A percentile compares a stretch with the other conserved stretches of the same genome.
phyloP scores from a whole-genome alignment of 2,888 invertebrate genomes.

The Disparrhopalites patrizii region DNA sequence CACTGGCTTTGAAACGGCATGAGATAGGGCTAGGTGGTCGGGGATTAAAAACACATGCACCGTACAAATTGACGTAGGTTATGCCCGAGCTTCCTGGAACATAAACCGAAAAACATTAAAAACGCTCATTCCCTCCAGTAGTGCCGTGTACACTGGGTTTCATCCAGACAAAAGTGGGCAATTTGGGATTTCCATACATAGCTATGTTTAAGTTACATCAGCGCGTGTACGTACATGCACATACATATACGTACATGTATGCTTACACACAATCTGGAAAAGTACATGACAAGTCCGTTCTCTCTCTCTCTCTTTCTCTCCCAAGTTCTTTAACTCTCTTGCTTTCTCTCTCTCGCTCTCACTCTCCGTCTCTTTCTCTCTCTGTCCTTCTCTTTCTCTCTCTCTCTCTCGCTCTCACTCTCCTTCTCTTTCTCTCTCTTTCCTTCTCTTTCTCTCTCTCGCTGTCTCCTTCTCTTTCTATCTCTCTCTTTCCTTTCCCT shows the following conservation, averaged over 20 bases:
- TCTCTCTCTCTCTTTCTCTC: neutral
- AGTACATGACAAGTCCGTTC: neutral
- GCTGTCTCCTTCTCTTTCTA: neutral
- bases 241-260: neutral
- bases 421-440: neutral
- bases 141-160: no score
- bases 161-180: constrained; percentile 88
- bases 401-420: neutral
- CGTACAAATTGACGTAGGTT: no score
- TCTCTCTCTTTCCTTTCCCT: no score
- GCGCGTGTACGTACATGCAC: no score
- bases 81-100: no score
- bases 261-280: no score
- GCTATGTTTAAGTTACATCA: constrained; percentile 99
- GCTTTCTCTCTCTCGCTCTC: neutral
- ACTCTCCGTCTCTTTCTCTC: neutral
- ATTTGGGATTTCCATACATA: constrained; percentile 99
- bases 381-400: constrained; percentile 2
- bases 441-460: neutral
- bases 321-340: neutral
- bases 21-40: no score
- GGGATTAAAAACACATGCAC: no score
- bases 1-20: no score
- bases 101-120: no score
- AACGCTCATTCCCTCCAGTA: no score